These are phyloP conservation scores for Anadara kagoshimensis DNA, from an alignment of 1,140 invertebrate genomes.

Conservation along the genomic window DNA sequence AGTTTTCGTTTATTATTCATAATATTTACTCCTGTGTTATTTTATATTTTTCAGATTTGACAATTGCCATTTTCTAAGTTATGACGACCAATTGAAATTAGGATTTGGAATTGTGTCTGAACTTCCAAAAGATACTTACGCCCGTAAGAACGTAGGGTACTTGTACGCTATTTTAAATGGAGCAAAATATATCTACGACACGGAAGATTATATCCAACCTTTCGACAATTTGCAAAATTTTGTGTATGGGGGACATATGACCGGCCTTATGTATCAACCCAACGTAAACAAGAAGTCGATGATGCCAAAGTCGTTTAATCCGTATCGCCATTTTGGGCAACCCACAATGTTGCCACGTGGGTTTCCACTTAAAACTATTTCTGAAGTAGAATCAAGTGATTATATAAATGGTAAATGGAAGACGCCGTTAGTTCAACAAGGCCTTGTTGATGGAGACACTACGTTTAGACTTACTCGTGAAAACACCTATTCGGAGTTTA, in stretches of 20 bases:
- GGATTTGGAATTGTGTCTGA: too few species aligned
- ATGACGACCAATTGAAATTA: too few species aligned
- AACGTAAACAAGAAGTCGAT: neutral
- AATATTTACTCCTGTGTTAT: too few species aligned
- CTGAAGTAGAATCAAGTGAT: too few species aligned
- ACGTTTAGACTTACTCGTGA: constrained; percentile 30
- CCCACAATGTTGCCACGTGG: neutral
- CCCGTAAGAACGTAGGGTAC: constrained; percentile 41
- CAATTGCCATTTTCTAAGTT: too few species aligned
- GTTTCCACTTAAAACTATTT: neutral
- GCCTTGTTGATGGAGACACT: constrained; percentile 33
- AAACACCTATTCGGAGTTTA: constrained; percentile 1
- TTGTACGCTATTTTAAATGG: constrained; percentile 31
- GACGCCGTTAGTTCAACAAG: too few species aligned
- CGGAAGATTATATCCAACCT: constrained; percentile 30
- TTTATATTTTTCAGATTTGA: too few species aligned
- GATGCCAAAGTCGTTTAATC: neutral
- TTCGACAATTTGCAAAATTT: neutral
- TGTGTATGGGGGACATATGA: too few species aligned
- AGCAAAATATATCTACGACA: constrained; percentile 35
- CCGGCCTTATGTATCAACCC: too few species aligned
- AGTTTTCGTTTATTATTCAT: too few species aligned
- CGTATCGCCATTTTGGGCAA: constrained; percentile 2
- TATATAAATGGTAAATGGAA: too few species aligned
- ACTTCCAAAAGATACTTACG: neutral